Conservation (phyloP, 2,888 invertebrate genomes). For the Spilosoma lubricipeda region DNA sequence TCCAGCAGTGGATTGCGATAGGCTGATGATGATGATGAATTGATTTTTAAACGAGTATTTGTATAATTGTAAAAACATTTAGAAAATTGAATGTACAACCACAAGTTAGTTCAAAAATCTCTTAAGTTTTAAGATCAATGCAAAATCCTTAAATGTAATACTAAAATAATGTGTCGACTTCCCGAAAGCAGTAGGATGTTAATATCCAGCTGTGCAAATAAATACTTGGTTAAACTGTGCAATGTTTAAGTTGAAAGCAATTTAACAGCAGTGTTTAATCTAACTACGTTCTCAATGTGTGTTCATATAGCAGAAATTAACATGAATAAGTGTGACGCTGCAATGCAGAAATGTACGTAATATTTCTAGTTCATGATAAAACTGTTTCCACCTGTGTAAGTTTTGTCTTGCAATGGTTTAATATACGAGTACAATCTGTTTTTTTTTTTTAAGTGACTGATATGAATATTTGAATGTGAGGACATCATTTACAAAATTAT, state of each 20-base stretch:
- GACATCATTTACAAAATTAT: too few species aligned
- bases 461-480: not conserved
- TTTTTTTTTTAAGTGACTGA: not conserved
- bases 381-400: not conserved
- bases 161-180: not conserved
- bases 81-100: not conserved
- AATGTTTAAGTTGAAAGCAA: conserved; percentile 38
- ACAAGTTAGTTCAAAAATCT: not conserved
- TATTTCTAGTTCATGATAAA: not conserved
- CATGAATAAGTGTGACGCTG: conserved; percentile 20
- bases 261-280: conserved; percentile 45
- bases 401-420: not conserved
- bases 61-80: too few species aligned
- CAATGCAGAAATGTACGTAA: conserved; percentile 12
- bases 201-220: conserved; percentile 10
- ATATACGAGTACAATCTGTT: not conserved
- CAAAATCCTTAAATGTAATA: not conserved
- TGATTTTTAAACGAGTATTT: too few species aligned
- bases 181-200: not conserved
- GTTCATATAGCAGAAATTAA: conserved; percentile 21
- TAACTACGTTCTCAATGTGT: conserved; percentile 19
- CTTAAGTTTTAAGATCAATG: not conserved
- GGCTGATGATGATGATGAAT: not conserved
- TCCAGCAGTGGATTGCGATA: too few species aligned
- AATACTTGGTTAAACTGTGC: conserved; percentile 3